These are phyloP conservation scores for Leptopilina drosophilae DNA, from an alignment of 2,888 invertebrate species.

Conservation along the genomic window DNA sequence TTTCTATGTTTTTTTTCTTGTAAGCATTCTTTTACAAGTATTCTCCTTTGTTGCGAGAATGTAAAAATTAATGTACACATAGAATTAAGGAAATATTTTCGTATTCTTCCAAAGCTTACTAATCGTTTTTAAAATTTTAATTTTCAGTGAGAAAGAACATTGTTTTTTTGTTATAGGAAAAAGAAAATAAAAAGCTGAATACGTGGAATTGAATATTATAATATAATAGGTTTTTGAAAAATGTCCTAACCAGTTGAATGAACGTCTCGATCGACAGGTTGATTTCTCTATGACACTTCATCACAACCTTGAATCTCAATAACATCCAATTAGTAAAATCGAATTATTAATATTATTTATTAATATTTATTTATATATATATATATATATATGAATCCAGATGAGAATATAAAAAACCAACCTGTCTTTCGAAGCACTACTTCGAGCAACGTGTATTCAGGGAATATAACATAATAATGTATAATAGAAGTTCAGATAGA, in stretches of 20 bases:
- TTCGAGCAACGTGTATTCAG: constrained; percentile 54
- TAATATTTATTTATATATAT: not conserved
- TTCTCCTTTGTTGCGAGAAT: too few relatives aligned
- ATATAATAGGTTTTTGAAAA: not conserved
- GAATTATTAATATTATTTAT: not conserved
- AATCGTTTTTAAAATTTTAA: too few relatives aligned
- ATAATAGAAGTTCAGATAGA: constrained; percentile 46
- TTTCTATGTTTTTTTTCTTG: too few relatives aligned
- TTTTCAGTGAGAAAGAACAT: too few relatives aligned
- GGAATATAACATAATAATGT: constrained; percentile 48
- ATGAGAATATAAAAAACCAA: not conserved
- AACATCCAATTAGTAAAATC: constrained; percentile 12
- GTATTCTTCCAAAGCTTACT: too few relatives aligned
- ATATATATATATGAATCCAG: constrained; percentile 1
- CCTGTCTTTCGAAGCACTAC: constrained; percentile 27
- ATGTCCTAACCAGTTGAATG: constrained; percentile 18
- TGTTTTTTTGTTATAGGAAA: too few relatives aligned
- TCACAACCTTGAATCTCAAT: constrained; percentile 10
- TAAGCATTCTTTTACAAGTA: too few relatives aligned
- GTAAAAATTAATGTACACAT: too few relatives aligned
- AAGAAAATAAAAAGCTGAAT: not conserved
- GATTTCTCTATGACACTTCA: not conserved
- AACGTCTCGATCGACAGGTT: constrained; percentile 28
- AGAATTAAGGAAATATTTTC: too few relatives aligned
- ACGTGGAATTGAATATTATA: not conserved